A percentile compares a stretch with the other conserved stretches of the same genome.
Conservation (phyloP, 2,888 invertebrate species). For the Heliconius hortense region DNA sequence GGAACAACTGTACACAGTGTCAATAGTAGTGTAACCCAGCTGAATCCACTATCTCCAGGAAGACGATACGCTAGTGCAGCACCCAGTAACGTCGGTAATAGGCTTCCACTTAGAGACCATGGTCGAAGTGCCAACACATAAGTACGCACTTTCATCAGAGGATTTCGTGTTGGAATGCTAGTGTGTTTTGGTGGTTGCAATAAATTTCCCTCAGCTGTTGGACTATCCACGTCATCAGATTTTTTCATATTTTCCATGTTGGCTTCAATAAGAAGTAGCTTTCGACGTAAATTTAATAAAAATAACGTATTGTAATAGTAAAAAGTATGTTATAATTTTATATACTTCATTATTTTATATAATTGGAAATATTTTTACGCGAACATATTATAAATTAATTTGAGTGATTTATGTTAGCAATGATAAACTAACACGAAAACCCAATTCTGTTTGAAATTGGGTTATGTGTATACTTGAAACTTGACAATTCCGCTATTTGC, state of each 20-base stretch:
- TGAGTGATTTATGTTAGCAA: conserved; percentile 24
- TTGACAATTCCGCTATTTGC: conserved; percentile 29
- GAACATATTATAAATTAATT: conserved; percentile 19
- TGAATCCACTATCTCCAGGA: conserved; percentile 88
- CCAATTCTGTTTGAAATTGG: conserved; percentile 35
- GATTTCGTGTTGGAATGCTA: conserved; percentile 65
- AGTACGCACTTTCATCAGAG: conserved; percentile 93
- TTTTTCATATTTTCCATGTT: conserved; percentile 52
- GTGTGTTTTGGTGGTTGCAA: conserved; percentile 72
- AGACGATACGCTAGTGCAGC: conserved; percentile 93
- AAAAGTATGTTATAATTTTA: conserved; percentile 20
- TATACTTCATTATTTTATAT: conserved; percentile 24
- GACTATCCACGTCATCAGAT: conserved; percentile 61
- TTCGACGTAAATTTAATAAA: conserved; percentile 14
- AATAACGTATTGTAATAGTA: conserved; percentile 3
- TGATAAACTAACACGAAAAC: conserved; percentile 39
- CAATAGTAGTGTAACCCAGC: conserved; percentile 88
- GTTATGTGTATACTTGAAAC: conserved; percentile 40
- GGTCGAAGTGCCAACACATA: conserved; percentile 94
- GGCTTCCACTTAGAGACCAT: conserved; percentile 95
- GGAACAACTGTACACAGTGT: conserved; percentile 93
- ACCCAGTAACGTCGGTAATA: conserved; percentile 95
- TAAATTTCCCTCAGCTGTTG: conserved; percentile 70
- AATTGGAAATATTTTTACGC: conserved; percentile 5
- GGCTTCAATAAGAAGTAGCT: conserved; percentile 18